phyloP scores from a whole-genome alignment of 2,113 vertebrate genomes.

The Chlamydotis undulata region DNA sequence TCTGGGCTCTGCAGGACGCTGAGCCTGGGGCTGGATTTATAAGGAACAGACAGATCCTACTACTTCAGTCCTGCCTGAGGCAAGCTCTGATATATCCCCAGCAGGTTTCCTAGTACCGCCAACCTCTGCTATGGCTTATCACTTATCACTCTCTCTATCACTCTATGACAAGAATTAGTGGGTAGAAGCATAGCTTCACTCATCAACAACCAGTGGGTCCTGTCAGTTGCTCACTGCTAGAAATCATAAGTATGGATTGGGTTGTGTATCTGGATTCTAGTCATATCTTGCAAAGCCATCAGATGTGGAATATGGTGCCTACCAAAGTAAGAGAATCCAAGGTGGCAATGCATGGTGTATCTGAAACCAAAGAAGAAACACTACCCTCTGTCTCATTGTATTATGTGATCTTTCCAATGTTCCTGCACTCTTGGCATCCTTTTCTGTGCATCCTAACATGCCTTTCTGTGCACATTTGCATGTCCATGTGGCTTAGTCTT shows the following conservation, averaged over 20 bases:
- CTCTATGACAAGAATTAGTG: no score
- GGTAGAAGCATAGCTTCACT: background rate
- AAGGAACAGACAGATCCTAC: no score
- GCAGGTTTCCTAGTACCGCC: no score
- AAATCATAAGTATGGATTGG: slow-evolving; percentile 56
- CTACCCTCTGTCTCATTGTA: background rate
- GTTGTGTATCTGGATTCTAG: background rate
- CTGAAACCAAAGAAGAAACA: background rate
- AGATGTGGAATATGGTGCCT: background rate
- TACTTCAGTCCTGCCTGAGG: no score
- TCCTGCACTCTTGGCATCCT: background rate
- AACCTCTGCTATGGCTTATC: no score
- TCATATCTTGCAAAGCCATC: background rate
- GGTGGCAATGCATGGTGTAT: background rate
- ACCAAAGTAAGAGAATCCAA: background rate
- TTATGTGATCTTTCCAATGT: background rate
- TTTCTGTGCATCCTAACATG: background rate
- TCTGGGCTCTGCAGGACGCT: no score
- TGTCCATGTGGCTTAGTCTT: background rate
- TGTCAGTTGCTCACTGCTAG: slow-evolving; percentile 83
- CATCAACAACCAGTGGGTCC: slow-evolving; percentile 69
- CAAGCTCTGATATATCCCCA: no score
- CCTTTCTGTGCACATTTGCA: background rate
- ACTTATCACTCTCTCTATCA: no score
- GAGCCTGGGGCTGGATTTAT: no score